Conservation (phyloP, 2,113 vertebrate species). For the Dicaeum eximium region DNA sequence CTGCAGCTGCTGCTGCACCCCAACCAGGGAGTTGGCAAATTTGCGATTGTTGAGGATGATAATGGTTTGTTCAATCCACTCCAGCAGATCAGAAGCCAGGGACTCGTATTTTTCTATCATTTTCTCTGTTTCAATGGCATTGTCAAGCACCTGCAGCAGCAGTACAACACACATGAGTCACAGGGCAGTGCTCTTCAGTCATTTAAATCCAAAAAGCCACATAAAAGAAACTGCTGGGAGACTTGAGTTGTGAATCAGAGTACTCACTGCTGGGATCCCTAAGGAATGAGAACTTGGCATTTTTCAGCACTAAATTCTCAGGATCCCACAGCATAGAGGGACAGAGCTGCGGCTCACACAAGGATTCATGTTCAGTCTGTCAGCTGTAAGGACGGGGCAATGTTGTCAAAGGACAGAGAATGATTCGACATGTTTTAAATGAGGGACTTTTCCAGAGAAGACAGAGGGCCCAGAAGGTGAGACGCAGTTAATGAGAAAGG, state of each 20-base stretch:
- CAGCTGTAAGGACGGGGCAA: neutral
- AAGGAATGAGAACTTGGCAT: neutral
- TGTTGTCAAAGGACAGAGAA: neutral
- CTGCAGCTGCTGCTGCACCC: slow-evolving; percentile 95
- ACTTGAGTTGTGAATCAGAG: neutral
- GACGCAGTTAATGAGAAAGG: neutral
- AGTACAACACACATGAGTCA: neutral
- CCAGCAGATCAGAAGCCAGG: slow-evolving; percentile 92
- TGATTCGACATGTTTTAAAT: neutral
- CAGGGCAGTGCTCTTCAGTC: neutral
- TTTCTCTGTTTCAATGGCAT: slow-evolving; percentile 95
- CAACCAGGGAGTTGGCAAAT: slow-evolving; percentile 92
- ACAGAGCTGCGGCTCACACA: neutral
- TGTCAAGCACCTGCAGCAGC: slow-evolving; percentile 85
- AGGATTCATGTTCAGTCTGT: neutral
- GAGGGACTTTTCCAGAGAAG: neutral
- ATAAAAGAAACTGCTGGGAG: neutral
- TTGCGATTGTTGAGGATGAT: slow-evolving; percentile 98
- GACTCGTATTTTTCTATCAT: slow-evolving; percentile 97
- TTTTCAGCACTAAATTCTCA: neutral
- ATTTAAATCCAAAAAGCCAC: neutral
- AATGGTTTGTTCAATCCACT: slow-evolving; percentile 98
- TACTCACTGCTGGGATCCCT: neutral
- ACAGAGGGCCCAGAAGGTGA: neutral
- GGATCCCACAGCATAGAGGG: neutral